phyloP scores from a whole-genome alignment of 1,140 invertebrate genomes.

The Temnothorax curvispinosus region DNA sequence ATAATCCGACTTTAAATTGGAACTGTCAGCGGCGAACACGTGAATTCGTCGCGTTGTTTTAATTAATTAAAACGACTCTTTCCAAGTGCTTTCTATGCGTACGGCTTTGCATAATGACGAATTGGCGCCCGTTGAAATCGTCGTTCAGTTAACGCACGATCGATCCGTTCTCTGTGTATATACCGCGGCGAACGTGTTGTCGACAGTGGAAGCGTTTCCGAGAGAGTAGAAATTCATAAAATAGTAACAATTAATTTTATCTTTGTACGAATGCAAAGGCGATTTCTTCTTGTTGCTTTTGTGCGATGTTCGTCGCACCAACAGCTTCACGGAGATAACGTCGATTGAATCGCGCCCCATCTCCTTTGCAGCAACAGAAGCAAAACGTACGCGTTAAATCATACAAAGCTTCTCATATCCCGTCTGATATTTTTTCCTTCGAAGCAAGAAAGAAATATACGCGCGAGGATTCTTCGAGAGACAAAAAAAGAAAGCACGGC shows the following conservation, averaged over 20 bases:
- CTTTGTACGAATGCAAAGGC: slow-evolving; percentile 15
- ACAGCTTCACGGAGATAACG: slow-evolving; percentile 20
- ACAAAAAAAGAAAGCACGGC: background rate
- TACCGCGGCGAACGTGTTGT: slow-evolving; percentile 24
- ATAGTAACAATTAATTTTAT: slow-evolving; percentile 57
- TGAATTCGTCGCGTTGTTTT: slow-evolving; percentile 58
- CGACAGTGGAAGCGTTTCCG: background rate
- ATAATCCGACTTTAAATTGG: slow-evolving; percentile 61
- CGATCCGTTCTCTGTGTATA: slow-evolving; percentile 6
- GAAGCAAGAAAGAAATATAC: background rate
- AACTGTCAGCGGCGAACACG: slow-evolving; percentile 54
- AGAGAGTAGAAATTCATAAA: slow-evolving; percentile 28
- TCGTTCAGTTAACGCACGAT: slow-evolving; percentile 54
- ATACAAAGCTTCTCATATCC: slow-evolving; percentile 39
- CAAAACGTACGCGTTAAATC: slow-evolving; percentile 57
- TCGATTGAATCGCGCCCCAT: slow-evolving; percentile 29
- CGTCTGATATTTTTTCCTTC: slow-evolving; percentile 46
- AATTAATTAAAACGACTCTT: slow-evolving; percentile 62
- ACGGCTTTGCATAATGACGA: slow-evolving; percentile 59
- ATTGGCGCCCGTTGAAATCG: slow-evolving; percentile 52
- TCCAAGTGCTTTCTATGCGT: slow-evolving; percentile 39
- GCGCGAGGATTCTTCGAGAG: background rate
- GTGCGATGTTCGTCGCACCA: slow-evolving; percentile 12
- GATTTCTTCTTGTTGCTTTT: slow-evolving; percentile 26
- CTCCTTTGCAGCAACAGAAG: background rate